These are phyloP conservation scores for Leucophenga varia DNA, from an alignment of 1,140 invertebrate genomes.

Conservation along the genomic window DNA sequence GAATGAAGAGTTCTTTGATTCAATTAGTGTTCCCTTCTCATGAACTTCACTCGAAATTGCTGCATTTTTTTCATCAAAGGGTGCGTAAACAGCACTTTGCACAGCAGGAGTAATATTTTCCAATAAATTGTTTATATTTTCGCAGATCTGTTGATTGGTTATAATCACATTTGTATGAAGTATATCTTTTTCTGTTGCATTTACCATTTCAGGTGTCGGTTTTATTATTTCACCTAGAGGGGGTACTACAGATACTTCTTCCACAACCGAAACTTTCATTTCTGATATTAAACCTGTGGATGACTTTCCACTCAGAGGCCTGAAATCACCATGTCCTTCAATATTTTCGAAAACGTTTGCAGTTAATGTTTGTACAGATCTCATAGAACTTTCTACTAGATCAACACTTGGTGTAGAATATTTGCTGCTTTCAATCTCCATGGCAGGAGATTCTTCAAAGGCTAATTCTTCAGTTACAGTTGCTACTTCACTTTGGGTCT, in stretches of 20 bases:
- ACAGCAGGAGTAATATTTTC: constrained; percentile 25
- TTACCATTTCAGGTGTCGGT: constrained; percentile 14
- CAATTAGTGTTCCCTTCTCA: constrained; percentile 19
- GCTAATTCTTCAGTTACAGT: constrained; percentile 14
- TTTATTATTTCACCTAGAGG: constrained; percentile 47
- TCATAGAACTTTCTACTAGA: constrained; percentile 8
- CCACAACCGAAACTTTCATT: constrained; percentile 60
- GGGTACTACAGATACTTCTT: constrained; percentile 62
- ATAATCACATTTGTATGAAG: too few species aligned
- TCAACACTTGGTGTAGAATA: too few species aligned
- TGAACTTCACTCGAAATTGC: constrained; percentile 20
- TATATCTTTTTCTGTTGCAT: constrained; percentile 6
- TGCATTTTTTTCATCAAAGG: constrained; percentile 8
- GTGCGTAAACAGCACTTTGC: constrained; percentile 12
- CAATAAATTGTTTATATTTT: constrained; percentile 35
- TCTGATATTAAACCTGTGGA: constrained; percentile 11
- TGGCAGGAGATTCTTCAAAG: constrained; percentile 24
- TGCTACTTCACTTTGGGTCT: constrained; percentile 12
- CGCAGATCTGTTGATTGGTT: constrained; percentile 38
- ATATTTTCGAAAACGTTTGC: constrained; percentile 38
- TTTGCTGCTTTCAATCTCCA: too few species aligned
- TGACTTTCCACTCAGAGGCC: constrained; percentile 14
- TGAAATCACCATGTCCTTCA: constrained; percentile 34
- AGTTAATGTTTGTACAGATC: constrained; percentile 19
- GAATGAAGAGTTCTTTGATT: constrained; percentile 4